Conservation (phyloP, 2,113 vertebrate genomes). For the Pterocles gutturalis region DNA sequence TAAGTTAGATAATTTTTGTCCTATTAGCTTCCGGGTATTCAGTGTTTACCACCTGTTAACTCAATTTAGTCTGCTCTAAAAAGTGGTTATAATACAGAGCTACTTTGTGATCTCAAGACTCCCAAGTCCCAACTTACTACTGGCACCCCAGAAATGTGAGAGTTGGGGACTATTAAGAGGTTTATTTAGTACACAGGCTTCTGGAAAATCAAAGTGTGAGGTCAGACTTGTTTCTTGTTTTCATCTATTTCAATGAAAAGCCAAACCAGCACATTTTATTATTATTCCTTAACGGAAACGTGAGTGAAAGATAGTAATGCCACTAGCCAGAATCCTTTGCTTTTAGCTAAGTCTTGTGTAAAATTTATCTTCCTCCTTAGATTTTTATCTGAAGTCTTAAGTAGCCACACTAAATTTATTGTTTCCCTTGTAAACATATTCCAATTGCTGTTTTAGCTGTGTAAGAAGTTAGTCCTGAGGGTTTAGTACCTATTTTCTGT, state of each 20-base stretch:
- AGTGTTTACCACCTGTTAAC: neutral
- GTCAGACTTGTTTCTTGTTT: neutral
- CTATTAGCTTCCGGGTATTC: neutral
- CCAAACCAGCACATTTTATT: fast-evolving
- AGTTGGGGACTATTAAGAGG: neutral
- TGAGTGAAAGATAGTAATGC: neutral
- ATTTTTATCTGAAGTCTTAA: neutral
- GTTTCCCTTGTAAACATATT: neutral
- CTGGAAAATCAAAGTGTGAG: neutral
- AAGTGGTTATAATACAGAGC: neutral
- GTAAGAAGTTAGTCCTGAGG: neutral
- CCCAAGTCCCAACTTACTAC: neutral
- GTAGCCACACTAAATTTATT: neutral
- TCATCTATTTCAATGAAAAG: neutral
- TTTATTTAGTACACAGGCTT: neutral
- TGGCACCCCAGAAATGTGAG: neutral
- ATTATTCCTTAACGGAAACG: neutral
- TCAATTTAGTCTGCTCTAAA: neutral
- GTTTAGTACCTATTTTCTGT: neutral
- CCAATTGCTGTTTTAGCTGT: neutral
- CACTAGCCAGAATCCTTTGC: neutral
- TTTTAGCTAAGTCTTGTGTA: neutral
- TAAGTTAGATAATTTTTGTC: neutral
- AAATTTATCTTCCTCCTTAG: neutral
- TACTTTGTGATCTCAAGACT: neutral